Percentiles rank a stretch among this genome's conserved stretches.
Conservation (phyloP, 1,140 invertebrate species). For the Neodiprion virginianus region DNA sequence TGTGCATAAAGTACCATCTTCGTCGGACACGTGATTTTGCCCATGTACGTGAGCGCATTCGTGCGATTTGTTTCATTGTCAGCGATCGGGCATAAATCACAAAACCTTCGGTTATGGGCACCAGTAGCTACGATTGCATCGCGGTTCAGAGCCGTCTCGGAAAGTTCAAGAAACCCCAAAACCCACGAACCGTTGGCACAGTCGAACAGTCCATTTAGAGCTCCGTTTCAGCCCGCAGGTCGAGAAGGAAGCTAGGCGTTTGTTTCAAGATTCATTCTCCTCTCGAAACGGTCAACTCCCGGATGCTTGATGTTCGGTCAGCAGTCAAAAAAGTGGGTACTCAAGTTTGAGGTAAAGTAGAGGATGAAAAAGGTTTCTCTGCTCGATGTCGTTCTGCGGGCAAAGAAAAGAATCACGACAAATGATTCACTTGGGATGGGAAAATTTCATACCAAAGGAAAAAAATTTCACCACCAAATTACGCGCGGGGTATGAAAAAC, state of each 20-base stretch:
- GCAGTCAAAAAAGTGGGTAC: too few relatives aligned
- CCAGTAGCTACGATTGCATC: background rate
- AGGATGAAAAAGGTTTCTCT: too few relatives aligned
- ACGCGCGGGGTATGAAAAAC: too few relatives aligned
- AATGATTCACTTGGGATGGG: too few relatives aligned
- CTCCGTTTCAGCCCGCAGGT: background rate
- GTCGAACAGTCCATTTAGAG: background rate
- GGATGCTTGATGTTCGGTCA: background rate
- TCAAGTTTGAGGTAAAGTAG: too few relatives aligned
- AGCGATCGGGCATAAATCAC: background rate
- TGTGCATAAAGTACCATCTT: background rate
- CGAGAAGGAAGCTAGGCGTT: background rate
- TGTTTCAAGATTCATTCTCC: constrained; percentile 2
- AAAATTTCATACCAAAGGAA: too few relatives aligned
- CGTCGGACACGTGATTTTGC: background rate
- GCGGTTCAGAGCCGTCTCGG: background rate
- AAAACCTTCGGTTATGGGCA: background rate
- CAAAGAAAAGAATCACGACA: too few relatives aligned
- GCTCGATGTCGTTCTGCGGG: too few relatives aligned
- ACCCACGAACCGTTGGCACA: background rate
- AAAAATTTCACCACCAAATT: too few relatives aligned
- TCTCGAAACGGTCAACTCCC: background rate
- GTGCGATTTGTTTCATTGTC: background rate
- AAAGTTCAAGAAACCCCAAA: background rate
- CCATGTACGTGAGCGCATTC: background rate